Percentiles rank a stretch among this genome's conserved stretches.
phyloP scores from a whole-genome alignment of 2,888 invertebrate genomes.

The Acleris sparsana region DNA sequence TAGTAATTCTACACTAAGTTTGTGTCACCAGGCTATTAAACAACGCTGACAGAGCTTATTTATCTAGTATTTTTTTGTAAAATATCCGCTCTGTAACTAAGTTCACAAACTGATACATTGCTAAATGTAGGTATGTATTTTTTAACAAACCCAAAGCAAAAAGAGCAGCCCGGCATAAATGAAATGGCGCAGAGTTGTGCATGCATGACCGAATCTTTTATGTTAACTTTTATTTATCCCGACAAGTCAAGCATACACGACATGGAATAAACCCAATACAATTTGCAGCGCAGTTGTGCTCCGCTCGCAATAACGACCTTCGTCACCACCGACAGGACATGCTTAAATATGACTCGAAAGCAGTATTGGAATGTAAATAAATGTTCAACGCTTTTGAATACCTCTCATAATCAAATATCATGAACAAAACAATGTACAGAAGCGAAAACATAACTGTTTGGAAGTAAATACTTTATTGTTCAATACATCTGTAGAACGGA shows the following conservation, averaged over 20 bases:
- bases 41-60: no score
- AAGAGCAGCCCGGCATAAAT: conserved; percentile 41
- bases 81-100: no score
- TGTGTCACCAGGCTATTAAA: no score
- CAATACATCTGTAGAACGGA: no score
- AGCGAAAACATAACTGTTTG: no score
- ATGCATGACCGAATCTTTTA: conserved; percentile 59
- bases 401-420: no score
- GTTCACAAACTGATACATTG: no score
- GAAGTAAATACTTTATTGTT: no score
- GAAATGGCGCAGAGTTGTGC: conserved; percentile 52
- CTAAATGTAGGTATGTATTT: conserved; percentile 42
- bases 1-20: neutral
- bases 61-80: no score
- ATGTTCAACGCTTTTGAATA: no score
- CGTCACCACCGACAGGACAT: neutral
- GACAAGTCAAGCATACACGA: conserved; percentile 41
- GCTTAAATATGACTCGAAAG: neutral
- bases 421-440: no score
- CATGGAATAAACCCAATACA: conserved; percentile 24
- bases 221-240: conserved; percentile 51
- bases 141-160: conserved; percentile 50
- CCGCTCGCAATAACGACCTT: conserved; percentile 16
- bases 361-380: no score
- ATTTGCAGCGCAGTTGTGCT: conserved; percentile 16